Conservation (phyloP, 2,113 vertebrate genomes). For the Ochotona curzoniae region DNA sequence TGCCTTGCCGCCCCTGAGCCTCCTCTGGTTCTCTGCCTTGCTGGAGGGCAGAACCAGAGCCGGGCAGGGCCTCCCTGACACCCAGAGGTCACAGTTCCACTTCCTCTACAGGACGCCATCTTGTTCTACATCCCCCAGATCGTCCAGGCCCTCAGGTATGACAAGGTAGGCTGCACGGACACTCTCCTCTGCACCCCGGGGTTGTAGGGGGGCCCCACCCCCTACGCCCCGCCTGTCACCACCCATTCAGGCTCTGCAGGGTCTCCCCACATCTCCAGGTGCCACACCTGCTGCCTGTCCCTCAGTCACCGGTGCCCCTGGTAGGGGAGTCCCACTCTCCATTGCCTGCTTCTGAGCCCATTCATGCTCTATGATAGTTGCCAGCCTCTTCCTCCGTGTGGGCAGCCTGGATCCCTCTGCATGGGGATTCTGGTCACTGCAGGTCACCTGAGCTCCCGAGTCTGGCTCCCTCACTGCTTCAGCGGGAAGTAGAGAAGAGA, state of each 20-base stretch:
- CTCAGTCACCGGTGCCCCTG: no score
- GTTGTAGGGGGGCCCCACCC: neutral
- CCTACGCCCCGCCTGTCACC: neutral
- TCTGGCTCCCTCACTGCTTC: neutral
- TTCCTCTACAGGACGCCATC: conserved; percentile 92
- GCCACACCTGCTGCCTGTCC: no score
- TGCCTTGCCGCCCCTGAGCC: neutral
- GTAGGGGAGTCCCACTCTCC: neutral
- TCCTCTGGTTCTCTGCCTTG: neutral
- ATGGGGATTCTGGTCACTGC: neutral
- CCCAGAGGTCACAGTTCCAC: neutral
- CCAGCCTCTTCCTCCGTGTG: neutral
- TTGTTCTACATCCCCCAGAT: conserved; percentile 99
- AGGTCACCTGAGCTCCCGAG: neutral
- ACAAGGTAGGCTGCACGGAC: conserved; percentile 89
- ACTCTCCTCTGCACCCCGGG: neutral
- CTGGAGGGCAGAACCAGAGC: neutral
- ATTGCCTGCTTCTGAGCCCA: neutral
- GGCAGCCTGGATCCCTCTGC: neutral
- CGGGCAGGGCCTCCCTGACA: neutral
- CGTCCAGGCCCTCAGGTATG: conserved; percentile 96
- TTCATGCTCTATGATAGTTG: neutral
- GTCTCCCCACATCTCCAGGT: neutral
- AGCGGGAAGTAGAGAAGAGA: neutral
- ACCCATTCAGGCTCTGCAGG: neutral